Conservation (phyloP, 2,888 invertebrate species). For the Eupeodes latifasciatus region DNA sequence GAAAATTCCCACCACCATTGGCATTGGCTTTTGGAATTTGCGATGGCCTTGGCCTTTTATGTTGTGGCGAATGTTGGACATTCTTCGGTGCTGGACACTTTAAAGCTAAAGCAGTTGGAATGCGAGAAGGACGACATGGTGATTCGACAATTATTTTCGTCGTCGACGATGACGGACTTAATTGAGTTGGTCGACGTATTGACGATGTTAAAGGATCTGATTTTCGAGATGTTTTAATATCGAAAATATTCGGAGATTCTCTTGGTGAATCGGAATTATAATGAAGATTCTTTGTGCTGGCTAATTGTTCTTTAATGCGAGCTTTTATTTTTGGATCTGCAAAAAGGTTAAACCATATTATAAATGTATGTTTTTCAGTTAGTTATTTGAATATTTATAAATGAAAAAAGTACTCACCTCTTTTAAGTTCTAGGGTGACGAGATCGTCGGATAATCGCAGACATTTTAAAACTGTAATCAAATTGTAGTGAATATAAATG, state of each 20-base stretch:
- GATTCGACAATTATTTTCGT: slow-evolving; percentile 79
- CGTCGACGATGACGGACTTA: slow-evolving; percentile 81
- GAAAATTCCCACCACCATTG: slow-evolving; percentile 77
- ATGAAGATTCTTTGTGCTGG: slow-evolving; percentile 85
- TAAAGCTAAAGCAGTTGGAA: slow-evolving; percentile 85
- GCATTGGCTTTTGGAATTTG: slow-evolving; percentile 83
- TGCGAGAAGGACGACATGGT: slow-evolving; percentile 85
- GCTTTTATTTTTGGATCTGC: slow-evolving; percentile 95
- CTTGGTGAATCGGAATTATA: slow-evolving; percentile 84
- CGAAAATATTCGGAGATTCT: slow-evolving; percentile 85
- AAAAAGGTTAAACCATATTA: slow-evolving; percentile 5
- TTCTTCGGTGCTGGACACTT: slow-evolving; percentile 81
- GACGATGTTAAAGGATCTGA: slow-evolving; percentile 80
- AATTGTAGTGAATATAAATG: slow-evolving; percentile 75
- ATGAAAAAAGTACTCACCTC: slow-evolving; percentile 88
- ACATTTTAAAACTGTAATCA: slow-evolving; percentile 93
- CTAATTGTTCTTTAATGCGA: slow-evolving; percentile 89
- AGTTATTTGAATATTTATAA: background rate
- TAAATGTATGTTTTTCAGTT: background rate
- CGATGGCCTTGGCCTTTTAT: slow-evolving; percentile 82
- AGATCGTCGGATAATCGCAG: slow-evolving; percentile 95
- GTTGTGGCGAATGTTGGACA: slow-evolving; percentile 83
- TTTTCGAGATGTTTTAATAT: slow-evolving; percentile 79
- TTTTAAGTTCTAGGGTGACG: slow-evolving; percentile 94
- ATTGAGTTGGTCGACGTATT: slow-evolving; percentile 79